These are phyloP conservation scores for Danio kyathit DNA, from an alignment of 2,797 vertebrate species.

Conservation along the genomic window DNA sequence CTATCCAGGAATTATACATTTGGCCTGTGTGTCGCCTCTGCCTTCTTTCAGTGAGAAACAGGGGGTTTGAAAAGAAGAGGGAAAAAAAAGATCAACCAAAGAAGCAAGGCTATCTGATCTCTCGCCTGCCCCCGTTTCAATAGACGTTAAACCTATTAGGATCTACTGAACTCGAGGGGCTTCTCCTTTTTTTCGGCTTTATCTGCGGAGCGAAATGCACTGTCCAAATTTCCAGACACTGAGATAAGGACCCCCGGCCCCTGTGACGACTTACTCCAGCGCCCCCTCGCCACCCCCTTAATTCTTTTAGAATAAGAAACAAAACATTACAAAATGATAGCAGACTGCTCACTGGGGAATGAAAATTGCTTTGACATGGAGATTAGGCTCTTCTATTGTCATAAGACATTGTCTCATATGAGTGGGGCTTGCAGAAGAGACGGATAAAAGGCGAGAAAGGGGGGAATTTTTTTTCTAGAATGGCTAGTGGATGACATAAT, in stretches of 20 bases:
- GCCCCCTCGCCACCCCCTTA: constrained; percentile 71
- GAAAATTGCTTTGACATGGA: constrained; percentile 99
- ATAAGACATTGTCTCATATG: constrained; percentile 97
- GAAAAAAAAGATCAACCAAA: constrained; percentile 52
- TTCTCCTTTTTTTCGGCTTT: constrained; percentile 71
- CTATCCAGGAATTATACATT: constrained; percentile 98
- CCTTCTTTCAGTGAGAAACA: constrained; percentile 75
- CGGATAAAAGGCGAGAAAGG: constrained; percentile 62
- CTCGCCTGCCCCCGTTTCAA: constrained; percentile 90
- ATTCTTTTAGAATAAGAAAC: constrained; percentile 97
- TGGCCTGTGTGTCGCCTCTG: constrained; percentile 86
- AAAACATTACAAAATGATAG: constrained; percentile 99
- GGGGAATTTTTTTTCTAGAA: constrained; percentile 88
- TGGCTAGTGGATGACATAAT: constrained; percentile 94
- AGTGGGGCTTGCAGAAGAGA: constrained; percentile 81
- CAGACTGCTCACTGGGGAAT: constrained; percentile 95
- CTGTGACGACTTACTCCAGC: constrained; percentile 86
- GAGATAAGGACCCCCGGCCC: constrained; percentile 91
- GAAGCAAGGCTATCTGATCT: constrained; percentile 92
- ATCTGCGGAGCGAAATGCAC: constrained; percentile 88
- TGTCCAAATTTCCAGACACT: constrained; percentile 94
- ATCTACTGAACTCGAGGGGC: constrained; percentile 87
- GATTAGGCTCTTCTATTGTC: constrained; percentile 98
- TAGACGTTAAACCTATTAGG: constrained; percentile 96
- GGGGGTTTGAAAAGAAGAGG: constrained; percentile 62